Base-by-base conservation (phyloP, 2,888 invertebrate genomes). In the Drosophila macrospina region DNA sequence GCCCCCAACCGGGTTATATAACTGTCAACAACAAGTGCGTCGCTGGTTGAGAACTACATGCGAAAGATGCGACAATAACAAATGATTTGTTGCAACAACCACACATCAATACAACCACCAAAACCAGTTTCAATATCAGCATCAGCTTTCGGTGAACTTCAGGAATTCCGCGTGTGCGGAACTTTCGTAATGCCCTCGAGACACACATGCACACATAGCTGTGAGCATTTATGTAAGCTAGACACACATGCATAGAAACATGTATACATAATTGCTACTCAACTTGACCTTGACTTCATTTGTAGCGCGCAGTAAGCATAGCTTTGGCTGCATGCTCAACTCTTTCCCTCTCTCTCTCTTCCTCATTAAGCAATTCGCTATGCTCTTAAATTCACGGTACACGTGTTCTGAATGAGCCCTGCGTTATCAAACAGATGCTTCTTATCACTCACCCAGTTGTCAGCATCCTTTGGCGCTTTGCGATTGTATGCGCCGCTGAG, bases 221-320 rank as follows among this genome's bases (percentile, higher is more conserved):
- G 7, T 52, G 39, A 20, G 20, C 34, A 54, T 47, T 67, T 55
- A 68, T 73, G 48, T 73, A 65, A 65, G 39, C 64, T 68, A 47
- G 34, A 50, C 15, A 42, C 37, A 34, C 36, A 48, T 6, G 62
- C 50, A 59, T 11, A 39, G 5, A 11, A 4, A 26, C 5, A 8
- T 30, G n/a, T 32, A 10, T 4, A 11, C 50, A 51, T 50, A 36
- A 54, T 60, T 60, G 77, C 56, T 63, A 59, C 48, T 48, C 55
- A 45, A 48, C 62, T 71, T 76, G 80, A 86, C 82, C 82, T 83
- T 86, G 86, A 69, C 86, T 86, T 56, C 80, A 83, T 71, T 86
- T 15, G 36, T 15, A 44, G 34, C 15, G 13, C 26, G 24, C 24
- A 42, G 54, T n/a, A 30, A 56, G 69, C 39, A 56, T 34, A 65